Base-by-base conservation (phyloP, 2,113 vertebrate genomes). In the Pelodiscus sinensis region DNA sequence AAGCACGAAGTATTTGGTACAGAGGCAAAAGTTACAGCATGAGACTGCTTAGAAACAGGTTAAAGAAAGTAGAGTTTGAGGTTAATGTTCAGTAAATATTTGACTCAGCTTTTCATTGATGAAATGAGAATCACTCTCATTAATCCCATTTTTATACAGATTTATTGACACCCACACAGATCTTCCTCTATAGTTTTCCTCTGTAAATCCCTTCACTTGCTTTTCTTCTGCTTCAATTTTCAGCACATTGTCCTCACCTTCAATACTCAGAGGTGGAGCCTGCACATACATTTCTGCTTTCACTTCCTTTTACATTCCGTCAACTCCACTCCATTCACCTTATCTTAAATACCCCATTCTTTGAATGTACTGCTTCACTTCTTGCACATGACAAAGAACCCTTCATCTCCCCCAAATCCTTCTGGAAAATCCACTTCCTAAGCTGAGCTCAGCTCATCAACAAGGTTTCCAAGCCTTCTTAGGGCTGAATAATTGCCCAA, bases 391-490 rank as follows among this genome's bases (percentile, higher is more conserved):
- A 56, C 16, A 79, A 71, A 0, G 0, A 95, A 50, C n/a, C 62
- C 65, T 86, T 55, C 60, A 57, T 84, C 82, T 91, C 25, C n/a
- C 55, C 56, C 79, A 31, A 60, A 44, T 78, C 79, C 68, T 52
- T 44, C 5, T 31, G 5, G 29, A 79, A 14, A 52, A 31, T 10
- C 21, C 18, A 73, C 81, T 94, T 97, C 92, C 91, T 93, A 68
- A 80, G 35, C 58, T 86, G 91, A 94, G 91, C 94, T 96, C 94
- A 94, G 91, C 94, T 96, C 94, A 92, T 93, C 87, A 93, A 78
- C 75, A 16, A 14, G 0, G n/a, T 91, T 88, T 92, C 80, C 82
- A 81, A 85, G 83, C 87, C 90, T 90, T 77, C 68, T 65, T 81
- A 55, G 0, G n/a, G 52, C 52, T 71, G 88, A 25, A 75, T 44